Evolutionary conservation across 1,140 invertebrate species (phyloP), one percentile per base, ranked within the genome.

Genomic region (Euglossa dilemma): DNA sequence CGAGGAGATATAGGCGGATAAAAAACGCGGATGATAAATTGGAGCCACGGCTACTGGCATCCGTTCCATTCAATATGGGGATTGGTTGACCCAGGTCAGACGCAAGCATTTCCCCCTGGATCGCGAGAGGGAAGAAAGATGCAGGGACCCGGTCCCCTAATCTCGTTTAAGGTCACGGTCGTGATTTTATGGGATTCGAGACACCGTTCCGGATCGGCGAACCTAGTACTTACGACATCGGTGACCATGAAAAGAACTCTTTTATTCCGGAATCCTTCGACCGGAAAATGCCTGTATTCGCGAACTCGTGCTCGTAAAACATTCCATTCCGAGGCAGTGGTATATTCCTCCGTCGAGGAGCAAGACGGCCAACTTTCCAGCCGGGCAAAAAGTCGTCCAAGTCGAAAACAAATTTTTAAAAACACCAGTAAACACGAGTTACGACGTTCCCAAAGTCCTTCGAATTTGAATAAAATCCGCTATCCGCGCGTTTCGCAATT

Each of bases 111-210:
- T 81, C 9, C 20, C 45, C 45, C 54, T 7, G 45, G 43, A 28
- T 47, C 47, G 64, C 54, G 12, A 50, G n/a, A 59, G 28, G n/a
- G 50, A 50, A 47, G 79, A 72, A 84, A 67, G 56, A 84, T 66
- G 66, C n/a, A 47, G 25, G 20, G 67, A 64, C 54, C 25, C 72
- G 56, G 45, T 36, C 72, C 82, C 77, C 79, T 87, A 88, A 85
- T 88, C 82, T 85, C 76, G 59, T 76, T 69, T 85, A 77, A 81
- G 87, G 85, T 87, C 82, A 88, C 78, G 85, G 78, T 70, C 85
- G 69, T 88, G 87, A 87, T 88, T 88, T 87, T 87, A 86, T 64
- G 76, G 84, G 85, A 43, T 52, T 43, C 52, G 56, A 57, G 70
- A 63, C 56, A 56, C 73, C 61, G 57, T 71, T 86, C 80, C 74